Evolutionary conservation across 2,888 invertebrate genomes (phyloP).

Genomic region (Coelinius sp.): DNA sequence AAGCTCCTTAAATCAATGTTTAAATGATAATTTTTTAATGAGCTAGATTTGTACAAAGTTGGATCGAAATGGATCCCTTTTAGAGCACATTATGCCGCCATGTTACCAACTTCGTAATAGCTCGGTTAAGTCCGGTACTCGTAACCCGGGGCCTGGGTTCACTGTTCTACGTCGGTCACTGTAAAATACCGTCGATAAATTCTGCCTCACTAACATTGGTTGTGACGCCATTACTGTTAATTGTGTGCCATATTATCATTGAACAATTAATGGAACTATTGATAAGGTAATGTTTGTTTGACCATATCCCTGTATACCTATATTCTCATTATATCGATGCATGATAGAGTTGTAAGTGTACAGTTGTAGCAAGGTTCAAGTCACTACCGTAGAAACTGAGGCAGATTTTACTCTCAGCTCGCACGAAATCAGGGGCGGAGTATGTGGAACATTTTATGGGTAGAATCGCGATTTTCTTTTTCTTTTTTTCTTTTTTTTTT

Average conservation of each 20-base stretch:
- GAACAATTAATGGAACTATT: constrained; percentile 20
- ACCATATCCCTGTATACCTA: no score
- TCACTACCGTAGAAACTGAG: constrained; percentile 33
- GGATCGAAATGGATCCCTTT: constrained; percentile 51
- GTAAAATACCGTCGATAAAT: constrained; percentile 52
- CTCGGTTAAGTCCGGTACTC: constrained; percentile 54
- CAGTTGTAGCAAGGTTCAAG: constrained; percentile 28
- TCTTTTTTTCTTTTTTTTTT: neutral
- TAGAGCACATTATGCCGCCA: constrained; percentile 40
- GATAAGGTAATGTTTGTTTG: constrained; percentile 1
- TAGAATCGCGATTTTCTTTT: neutral
- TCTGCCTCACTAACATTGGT: constrained; percentile 38
- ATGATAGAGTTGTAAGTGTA: neutral
- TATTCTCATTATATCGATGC: neutral
- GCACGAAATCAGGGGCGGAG: constrained; percentile 55
- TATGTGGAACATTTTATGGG: constrained; percentile 5
- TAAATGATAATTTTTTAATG: neutral
- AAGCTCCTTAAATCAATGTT: neutral
- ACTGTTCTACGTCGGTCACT: constrained; percentile 51
- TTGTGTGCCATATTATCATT: neutral
- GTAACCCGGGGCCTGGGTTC: constrained; percentile 59
- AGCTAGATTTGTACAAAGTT: neutral
- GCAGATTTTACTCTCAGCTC: constrained; percentile 54
- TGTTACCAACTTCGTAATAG: constrained; percentile 51
- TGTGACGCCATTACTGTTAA: neutral